phyloP scores from a whole-genome alignment of 2,888 invertebrate genomes.

The Hypomecis atomaria region DNA sequence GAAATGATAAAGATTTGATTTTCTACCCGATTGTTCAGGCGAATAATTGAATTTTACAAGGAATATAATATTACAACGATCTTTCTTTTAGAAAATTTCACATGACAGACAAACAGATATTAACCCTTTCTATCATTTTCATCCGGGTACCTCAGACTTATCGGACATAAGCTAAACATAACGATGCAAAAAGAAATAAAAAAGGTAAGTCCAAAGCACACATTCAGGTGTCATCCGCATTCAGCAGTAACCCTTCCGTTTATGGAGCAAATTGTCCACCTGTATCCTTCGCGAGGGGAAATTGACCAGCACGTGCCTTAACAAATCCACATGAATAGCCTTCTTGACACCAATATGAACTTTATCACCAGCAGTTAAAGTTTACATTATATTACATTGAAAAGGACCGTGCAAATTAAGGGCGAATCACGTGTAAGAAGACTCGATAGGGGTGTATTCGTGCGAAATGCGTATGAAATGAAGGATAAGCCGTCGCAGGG shows the following conservation, averaged over 20 bases:
- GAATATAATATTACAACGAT: no score
- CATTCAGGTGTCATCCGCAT: conserved; percentile 41
- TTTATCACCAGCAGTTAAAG: conserved; percentile 41
- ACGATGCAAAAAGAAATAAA: background rate
- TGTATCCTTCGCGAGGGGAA: conserved; percentile 53
- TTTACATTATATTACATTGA: conserved; percentile 38
- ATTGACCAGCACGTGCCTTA: conserved; percentile 65
- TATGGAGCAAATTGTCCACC: conserved; percentile 36
- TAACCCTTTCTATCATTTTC: no score
- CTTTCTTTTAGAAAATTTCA: no score
- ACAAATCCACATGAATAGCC: conserved; percentile 34
- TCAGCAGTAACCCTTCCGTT: conserved; percentile 36
- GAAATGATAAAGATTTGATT: no score
- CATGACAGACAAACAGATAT: no score
- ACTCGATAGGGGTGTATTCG: conserved; percentile 62
- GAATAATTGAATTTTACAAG: no score
- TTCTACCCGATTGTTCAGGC: no score
- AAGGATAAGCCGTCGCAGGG: conserved; percentile 64
- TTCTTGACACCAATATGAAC: conserved; percentile 35
- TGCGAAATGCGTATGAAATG: conserved; percentile 67
- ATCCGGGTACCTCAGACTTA: no score
- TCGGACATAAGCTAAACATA: no score
- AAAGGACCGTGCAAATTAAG: conserved; percentile 28
- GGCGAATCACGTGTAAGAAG: conserved; percentile 54
- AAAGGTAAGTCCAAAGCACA: background rate